Evolutionary conservation across 2,113 vertebrate species (phyloP).

Genomic region (Phyllostomus discolor): DNA sequence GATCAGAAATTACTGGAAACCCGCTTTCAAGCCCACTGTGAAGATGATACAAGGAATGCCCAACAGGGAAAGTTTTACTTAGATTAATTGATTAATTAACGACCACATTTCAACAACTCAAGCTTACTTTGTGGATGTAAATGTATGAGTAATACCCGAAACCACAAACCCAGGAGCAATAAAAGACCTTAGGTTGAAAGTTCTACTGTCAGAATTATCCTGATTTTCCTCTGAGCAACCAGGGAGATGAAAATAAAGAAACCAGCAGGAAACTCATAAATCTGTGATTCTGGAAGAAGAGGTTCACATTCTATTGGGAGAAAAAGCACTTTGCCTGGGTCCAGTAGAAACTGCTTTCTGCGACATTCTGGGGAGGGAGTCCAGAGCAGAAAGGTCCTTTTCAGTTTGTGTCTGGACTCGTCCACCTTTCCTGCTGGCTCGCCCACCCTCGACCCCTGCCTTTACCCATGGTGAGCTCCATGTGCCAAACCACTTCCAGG

Average conservation of each 20-base stretch:
- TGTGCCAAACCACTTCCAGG: not conserved
- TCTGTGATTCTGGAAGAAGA: constrained; percentile 49
- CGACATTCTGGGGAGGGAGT: not conserved
- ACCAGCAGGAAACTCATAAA: constrained; percentile 61
- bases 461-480: not conserved
- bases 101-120: constrained; percentile 57
- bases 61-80: constrained; percentile 47
- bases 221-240: constrained; percentile 66
- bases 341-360: constrained; percentile 5
- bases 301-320: not conserved
- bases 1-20: constrained; percentile 56
- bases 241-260: constrained; percentile 64
- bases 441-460: not conserved
- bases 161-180: constrained; percentile 58
- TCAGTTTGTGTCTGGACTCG: not conserved
- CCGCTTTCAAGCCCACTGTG: constrained; percentile 44
- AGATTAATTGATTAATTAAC: constrained; percentile 55
- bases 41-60: constrained; percentile 47
- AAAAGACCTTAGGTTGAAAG: constrained; percentile 44
- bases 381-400: constrained; percentile 8
- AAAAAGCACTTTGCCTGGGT: not conserved
- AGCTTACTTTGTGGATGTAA: constrained; percentile 52
- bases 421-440: not conserved
- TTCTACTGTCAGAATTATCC: constrained; percentile 55
- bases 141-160: constrained; percentile 60